phyloP scores from a whole-genome alignment of 2,888 invertebrate species.

The Ophion slaviceki region DNA sequence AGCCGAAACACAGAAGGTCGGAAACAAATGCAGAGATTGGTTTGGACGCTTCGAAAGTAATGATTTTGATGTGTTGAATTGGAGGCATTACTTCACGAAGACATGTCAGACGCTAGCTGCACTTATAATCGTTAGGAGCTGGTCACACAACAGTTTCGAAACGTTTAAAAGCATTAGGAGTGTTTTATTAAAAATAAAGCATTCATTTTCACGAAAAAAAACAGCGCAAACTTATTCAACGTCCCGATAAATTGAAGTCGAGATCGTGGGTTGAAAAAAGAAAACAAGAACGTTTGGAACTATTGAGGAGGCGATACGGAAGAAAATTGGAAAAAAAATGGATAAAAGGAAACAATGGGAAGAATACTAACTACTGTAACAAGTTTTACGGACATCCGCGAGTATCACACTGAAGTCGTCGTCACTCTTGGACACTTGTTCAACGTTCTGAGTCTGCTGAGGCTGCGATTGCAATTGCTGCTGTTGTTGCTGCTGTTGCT shows the following conservation, averaged over 20 bases:
- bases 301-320: background rate
- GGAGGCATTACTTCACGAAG: too few species aligned
- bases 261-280: background rate
- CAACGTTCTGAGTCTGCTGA: slow-evolving; percentile 76
- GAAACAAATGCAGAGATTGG: too few species aligned
- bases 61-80: too few species aligned
- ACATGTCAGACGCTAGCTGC: too few species aligned
- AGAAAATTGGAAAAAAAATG: slow-evolving; percentile 9
- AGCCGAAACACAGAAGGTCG: background rate
- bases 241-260: background rate
- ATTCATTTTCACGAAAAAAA: too few species aligned
- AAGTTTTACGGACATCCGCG: slow-evolving; percentile 94
- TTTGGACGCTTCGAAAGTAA: too few species aligned
- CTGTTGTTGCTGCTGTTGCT: slow-evolving; percentile 71
- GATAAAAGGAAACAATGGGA: slow-evolving; percentile 15
- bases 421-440: slow-evolving; percentile 88
- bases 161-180: too few species aligned
- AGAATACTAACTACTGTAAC: slow-evolving; percentile 88
- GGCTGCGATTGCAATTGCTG: slow-evolving; percentile 68
- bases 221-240: too few species aligned
- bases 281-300: background rate
- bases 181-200: too few species aligned
- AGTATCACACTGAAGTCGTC: slow-evolving; percentile 95
- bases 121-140: too few species aligned
- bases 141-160: too few species aligned